A percentile compares a stretch with the other conserved stretches of the same genome.
Conservation (phyloP, 1,140 invertebrate genomes). For the Drosophila orena region DNA sequence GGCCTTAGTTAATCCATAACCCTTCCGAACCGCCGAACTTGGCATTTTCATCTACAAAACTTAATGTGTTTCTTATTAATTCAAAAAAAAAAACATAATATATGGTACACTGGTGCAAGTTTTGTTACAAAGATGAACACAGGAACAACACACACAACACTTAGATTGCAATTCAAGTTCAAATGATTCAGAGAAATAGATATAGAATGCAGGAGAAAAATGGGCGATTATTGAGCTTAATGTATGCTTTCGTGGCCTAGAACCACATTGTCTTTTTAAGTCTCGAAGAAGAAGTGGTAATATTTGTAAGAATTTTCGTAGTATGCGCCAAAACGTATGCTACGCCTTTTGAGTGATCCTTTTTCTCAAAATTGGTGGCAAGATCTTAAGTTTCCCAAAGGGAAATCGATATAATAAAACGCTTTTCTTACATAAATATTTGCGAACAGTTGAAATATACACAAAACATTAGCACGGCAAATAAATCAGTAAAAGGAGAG, state of each 20-base stretch:
- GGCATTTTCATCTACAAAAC: slow-evolving; percentile 41
- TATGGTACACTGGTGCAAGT: slow-evolving; percentile 42
- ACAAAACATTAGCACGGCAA: neutral
- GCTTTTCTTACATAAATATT: neutral
- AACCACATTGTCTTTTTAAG: neutral
- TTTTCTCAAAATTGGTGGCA: neutral
- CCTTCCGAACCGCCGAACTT: slow-evolving; percentile 20
- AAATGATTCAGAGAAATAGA: slow-evolving; percentile 38
- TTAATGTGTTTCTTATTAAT: slow-evolving; percentile 15
- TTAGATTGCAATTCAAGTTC: slow-evolving; percentile 28
- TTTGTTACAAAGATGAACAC: slow-evolving; percentile 50
- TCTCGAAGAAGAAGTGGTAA: neutral
- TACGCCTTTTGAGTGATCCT: neutral
- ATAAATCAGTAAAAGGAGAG: slow-evolving; percentile 22
- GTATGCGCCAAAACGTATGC: slow-evolving; percentile 16
- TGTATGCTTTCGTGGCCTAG: slow-evolving; percentile 12
- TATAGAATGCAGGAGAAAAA: slow-evolving; percentile 34
- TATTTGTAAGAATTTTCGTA: no score
- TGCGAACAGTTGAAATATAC: neutral
- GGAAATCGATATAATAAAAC: neutral
- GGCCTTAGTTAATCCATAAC: slow-evolving; percentile 15
- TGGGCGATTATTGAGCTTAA: slow-evolving; percentile 25
- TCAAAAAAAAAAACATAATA: slow-evolving; percentile 10
- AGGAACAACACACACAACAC: slow-evolving; percentile 39
- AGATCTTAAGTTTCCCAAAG: neutral